Conservation (phyloP, 2,888 invertebrate genomes). For the Branchinecta sandiegonensis region DNA sequence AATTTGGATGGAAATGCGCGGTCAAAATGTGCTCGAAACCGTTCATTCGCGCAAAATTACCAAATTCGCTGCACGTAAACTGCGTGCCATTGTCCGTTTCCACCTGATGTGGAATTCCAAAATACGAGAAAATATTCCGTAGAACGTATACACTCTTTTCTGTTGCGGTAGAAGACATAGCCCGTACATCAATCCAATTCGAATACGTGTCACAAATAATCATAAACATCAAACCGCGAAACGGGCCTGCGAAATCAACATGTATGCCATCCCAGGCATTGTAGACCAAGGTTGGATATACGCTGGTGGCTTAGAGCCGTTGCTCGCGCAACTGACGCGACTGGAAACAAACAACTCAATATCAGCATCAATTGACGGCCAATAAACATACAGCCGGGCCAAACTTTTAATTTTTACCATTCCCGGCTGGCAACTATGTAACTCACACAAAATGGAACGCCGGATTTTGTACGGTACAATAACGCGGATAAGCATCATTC, state of each 20-base stretch:
- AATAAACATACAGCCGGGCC: constrained; percentile 23
- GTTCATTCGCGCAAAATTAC: constrained; percentile 22
- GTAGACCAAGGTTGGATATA: too few relatives aligned
- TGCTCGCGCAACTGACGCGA: neutral
- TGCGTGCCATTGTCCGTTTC: constrained; percentile 18
- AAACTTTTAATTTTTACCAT: constrained; percentile 22
- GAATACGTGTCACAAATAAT: too few relatives aligned
- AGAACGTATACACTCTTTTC: neutral
- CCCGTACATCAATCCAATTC: neutral
- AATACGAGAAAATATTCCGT: neutral
- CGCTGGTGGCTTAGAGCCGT: too few relatives aligned
- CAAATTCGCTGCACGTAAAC: constrained; percentile 18
- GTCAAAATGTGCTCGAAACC: constrained; percentile 26
- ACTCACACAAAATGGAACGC: neutral
- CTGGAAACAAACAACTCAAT: constrained; percentile 14
- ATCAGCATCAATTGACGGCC: constrained; percentile 21
- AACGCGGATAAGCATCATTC: constrained; percentile 7
- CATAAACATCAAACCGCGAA: too few relatives aligned
- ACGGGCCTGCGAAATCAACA: constrained; percentile 33
- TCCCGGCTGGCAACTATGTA: constrained; percentile 23
- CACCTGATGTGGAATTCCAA: constrained; percentile 19
- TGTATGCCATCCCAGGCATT: constrained; percentile 31
- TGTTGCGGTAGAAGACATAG: neutral
- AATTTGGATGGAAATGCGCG: constrained; percentile 27
- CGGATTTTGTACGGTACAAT: constrained; percentile 13